phyloP scores from a whole-genome alignment of 2,113 vertebrate genomes.

The Phoenicopterus ruber region DNA sequence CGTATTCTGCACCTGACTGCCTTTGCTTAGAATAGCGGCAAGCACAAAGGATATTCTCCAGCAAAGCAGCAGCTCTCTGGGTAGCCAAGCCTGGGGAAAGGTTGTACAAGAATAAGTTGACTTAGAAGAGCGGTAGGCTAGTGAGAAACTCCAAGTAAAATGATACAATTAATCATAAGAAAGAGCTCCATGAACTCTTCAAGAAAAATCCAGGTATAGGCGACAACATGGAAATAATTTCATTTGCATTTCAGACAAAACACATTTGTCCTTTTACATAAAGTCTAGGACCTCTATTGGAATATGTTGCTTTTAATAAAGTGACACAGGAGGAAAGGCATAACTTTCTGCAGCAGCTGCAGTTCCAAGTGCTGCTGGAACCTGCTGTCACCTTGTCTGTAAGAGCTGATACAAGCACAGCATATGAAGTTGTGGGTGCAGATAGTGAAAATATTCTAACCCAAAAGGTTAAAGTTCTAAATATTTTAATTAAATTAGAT shows the following conservation, averaged over 20 bases:
- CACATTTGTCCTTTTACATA: not conserved
- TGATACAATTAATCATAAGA: not conserved
- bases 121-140: not conserved
- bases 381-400: not conserved
- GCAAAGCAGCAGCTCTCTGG: not conserved
- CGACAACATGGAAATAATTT: not conserved
- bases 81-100: not conserved
- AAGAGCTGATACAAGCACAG: accelerated
- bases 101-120: not conserved
- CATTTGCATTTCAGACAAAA: not conserved
- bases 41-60: not conserved
- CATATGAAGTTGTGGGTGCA: not conserved
- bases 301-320: not conserved
- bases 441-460: not conserved
- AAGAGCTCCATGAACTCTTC: not conserved
- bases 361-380: not conserved
- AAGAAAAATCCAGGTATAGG: accelerated
- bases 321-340: not conserved
- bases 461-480: not conserved
- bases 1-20: not conserved
- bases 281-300: not conserved
- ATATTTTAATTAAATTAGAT: not conserved
- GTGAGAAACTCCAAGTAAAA: not conserved
- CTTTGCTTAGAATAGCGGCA: not conserved
- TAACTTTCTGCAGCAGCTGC: not conserved